Evolutionary conservation across 2,113 vertebrate genomes (phyloP).

Genomic region (Danio rerio): DNA sequence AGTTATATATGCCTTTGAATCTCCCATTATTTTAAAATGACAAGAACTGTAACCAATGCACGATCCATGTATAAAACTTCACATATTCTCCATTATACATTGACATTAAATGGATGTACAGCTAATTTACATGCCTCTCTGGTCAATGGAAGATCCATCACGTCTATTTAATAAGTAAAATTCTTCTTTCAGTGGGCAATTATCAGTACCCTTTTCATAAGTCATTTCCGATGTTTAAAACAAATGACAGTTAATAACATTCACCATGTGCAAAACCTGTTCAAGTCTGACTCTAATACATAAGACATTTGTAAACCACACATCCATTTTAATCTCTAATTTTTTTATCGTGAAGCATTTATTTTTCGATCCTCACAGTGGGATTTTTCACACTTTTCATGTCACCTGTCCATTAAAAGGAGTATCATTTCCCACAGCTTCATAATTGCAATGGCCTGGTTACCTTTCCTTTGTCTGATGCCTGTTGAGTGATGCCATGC

Average conservation of each 20-base stretch:
- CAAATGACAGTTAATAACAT: background rate
- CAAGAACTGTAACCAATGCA: background rate
- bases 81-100: background rate
- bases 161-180: background rate
- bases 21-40: background rate
- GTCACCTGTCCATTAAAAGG: slow-evolving; percentile 18
- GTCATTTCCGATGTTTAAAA: background rate
- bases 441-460: slow-evolving; percentile 15
- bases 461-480: slow-evolving; percentile 12
- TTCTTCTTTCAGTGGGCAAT: slow-evolving; percentile 7
- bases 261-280: background rate
- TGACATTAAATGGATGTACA: background rate
- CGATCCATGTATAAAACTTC: background rate
- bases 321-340: background rate
- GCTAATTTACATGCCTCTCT: background rate
- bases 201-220: background rate
- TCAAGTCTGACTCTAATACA: background rate
- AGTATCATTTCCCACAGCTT: slow-evolving; percentile 10
- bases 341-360: background rate
- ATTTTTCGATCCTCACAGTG: background rate
- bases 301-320: background rate
- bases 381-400: background rate
- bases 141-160: background rate
- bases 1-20: background rate
- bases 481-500: slow-evolving; percentile 13